phyloP scores from a whole-genome alignment of 2,797 vertebrate species.

The Phataginus tetradactyla region DNA sequence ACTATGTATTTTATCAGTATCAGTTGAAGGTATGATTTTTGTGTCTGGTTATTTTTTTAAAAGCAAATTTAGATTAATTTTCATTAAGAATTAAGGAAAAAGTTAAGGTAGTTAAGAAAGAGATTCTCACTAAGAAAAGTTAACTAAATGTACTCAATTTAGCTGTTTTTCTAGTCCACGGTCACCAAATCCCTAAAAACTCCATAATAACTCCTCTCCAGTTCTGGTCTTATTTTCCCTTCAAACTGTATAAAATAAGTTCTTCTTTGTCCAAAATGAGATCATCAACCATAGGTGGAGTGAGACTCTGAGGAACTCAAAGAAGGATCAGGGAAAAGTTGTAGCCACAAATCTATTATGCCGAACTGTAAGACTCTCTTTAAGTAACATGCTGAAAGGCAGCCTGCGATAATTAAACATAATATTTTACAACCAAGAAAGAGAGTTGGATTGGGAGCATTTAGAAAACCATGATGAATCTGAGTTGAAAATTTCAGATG shows the following conservation, averaged over 20 bases:
- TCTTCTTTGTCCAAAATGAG: conserved; percentile 7
- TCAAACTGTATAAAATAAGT: conserved; percentile 29
- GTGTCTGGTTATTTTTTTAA: background rate
- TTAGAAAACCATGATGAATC: background rate
- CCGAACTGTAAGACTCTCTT: background rate
- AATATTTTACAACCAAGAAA: background rate
- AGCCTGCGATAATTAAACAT: background rate
- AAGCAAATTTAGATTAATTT: background rate
- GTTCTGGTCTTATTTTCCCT: conserved; percentile 8
- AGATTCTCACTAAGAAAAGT: background rate
- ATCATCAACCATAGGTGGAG: background rate
- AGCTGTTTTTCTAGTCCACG: background rate
- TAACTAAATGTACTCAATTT: background rate
- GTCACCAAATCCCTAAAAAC: background rate
- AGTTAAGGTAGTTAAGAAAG: background rate
- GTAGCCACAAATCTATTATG: background rate
- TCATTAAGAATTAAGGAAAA: background rate
- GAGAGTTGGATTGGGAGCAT: background rate
- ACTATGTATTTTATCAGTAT: background rate
- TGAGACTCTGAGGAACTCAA: background rate
- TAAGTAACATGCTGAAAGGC: background rate
- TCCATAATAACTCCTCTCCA: background rate
- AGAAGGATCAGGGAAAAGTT: background rate
- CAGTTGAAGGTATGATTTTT: background rate
- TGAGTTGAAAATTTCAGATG: conserved; percentile 41